Evolutionary conservation across 2,797 vertebrate genomes (phyloP), one percentile per base, ranked within the genome.

Genomic region (Adelosebastes latens): DNA sequence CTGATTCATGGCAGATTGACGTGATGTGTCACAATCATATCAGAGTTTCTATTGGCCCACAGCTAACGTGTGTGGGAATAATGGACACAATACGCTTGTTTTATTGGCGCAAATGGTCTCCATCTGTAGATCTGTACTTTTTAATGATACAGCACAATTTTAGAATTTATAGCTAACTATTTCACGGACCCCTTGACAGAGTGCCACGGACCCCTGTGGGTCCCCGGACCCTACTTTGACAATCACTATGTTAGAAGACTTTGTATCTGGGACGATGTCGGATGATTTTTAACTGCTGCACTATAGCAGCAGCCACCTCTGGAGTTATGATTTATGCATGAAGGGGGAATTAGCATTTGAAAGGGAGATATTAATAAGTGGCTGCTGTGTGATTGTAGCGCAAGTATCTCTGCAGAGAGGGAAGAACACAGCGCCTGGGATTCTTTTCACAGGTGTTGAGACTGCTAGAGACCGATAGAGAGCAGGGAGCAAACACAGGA

Each of bases 241-340:
- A 49, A 18, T 49, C 42, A 49, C 42, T 49, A 49, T 49, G 39
- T 61, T 55, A 34, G 29, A 8, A 59, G 56, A 69, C 60, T 67
- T 46, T 76, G 56, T 60, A 78, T 81, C 25, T 80, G 85, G 63
- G 85, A 75, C 66, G 75, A 76, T 84, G 68, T 76, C 25, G 72
- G 42, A 74, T 84, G 55, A 86, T 20, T 55, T n/a, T 42, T 2
- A 49, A 49, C 31, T 49, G 46, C 72, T 80, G 25, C 55, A 72
- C 52, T 67, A 18, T 36, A 72, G 49, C 49, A 52, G 49, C 65
- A 92, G 78, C 85, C 83, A 92, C 84, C 93, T 92, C 90, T 81
- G 77, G 83, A 93, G 88, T 89, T 90, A 94, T 96, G 92, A 93
- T 93, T 95, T 94, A 96, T 96, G 93, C 81, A 96, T 96, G 91